Evolutionary conservation across 1,140 invertebrate species (phyloP), one percentile per base, ranked within the genome.

Genomic region (Meteorus sp.): DNA sequence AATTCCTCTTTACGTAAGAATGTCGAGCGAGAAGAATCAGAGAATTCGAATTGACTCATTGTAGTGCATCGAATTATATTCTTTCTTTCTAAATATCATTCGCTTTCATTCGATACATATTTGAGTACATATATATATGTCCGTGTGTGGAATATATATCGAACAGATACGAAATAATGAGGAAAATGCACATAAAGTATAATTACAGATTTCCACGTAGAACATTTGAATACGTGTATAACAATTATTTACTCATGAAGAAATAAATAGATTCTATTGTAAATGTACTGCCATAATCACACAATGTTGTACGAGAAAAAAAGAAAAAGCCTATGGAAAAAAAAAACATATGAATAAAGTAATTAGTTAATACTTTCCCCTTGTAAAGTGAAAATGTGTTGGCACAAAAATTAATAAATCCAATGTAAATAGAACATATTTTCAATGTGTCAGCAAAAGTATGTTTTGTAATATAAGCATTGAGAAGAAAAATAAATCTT

Each of bases 391-490:
- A 57, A 53, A 57, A 63, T 63, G 64, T 67, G 64, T 73, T 74
- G 71, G 71, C 73, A 74, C 71, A 74, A 74, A 44, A 55, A 39
- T 25, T 31, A 43, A 45, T 68, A 76, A 68, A 74, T 73, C 71
- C 73, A 67, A 68, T 78, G 76, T 79, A 79, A 71, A 79, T 78
- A 79, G 70, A 77, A 61, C 73, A 77, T 78, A 79, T 79, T 79
- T 78, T 78, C 72, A 78, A 77, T 78, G 76, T 77, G 72, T 78
- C 74, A 75, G 71, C 62, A 77, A 79, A 79, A 76, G 74, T 78
- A 79, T 78, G 76, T 78, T 79, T 79, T 79, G 77, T 79, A 79
- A 79, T 78, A 78, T 78, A 79, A 75, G 75, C 69, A 77, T 76
- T 77, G 72, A 74, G 70, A 75, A 74, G 64, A 71, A 74, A 68